Base-by-base conservation (phyloP, 2,797 vertebrate species). In the Hoplostethus atlanticus region DNA sequence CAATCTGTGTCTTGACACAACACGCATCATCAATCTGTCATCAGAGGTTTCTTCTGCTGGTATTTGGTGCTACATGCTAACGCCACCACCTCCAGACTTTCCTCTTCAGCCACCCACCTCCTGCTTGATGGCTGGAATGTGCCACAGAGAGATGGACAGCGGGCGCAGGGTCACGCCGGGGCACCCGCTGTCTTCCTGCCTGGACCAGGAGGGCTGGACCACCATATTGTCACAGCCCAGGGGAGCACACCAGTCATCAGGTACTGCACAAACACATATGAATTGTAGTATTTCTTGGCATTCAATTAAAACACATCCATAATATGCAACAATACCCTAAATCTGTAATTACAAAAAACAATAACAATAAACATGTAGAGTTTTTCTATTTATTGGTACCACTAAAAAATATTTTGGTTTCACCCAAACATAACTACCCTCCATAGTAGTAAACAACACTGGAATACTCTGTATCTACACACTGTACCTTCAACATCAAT, bases 201-300 rank as follows among this genome's bases (percentile, higher is more conserved):
- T 81, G 17, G 47, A 30, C 15, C 47, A 31, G 42, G 34, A 47
- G 12, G 52, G 7, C 50, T 50, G 44, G 21, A 58, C 3, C 11
- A 0, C 28, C 30, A 31, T 2, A 0, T 46, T 56, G 12, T 91
- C 84, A 2, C 38, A 68, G 59, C 76, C 79, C 40, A 91, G 64
- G 3, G 90, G 89, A 59, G 87, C 84, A 80, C 88, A 92, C 90
- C 90, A 90, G 71, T 93, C 89, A 47, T 85, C 87, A 15, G 89
- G 87, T 31, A 81, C 93, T 93, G 75, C 16, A 60, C 30, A 79
- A 46, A 68, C 30, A 16, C 68, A 46, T 58, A 40, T 25, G 10
- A 21, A 46, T 5, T 2, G 7, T 48, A 8, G 7, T 4, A 48
- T n/a, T 42, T 42, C 40, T 42, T 42, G 8, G 2, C 3, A 42